Percentiles rank a stretch among this genome's conserved stretches.
phyloP scores from a whole-genome alignment of 1,140 invertebrate genomes.

The Trichomalopsis sarcophagae region DNA sequence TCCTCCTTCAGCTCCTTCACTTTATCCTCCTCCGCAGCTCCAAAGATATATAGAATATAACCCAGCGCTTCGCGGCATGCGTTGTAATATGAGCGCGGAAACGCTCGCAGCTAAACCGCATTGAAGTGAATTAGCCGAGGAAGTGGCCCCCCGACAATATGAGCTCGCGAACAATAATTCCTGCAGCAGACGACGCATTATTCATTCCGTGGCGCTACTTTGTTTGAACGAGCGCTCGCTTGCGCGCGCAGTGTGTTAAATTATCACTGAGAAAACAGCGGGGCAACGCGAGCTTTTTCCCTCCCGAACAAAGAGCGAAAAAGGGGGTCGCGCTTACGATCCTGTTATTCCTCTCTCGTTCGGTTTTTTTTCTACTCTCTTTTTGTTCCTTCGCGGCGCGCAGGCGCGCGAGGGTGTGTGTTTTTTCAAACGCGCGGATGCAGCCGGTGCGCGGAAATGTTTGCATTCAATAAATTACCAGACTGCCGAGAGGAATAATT shows the following conservation, averaged over 20 bases:
- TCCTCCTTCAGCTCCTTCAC: constrained; percentile 1
- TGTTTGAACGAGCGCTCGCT: background rate
- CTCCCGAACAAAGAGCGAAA: constrained; percentile 7
- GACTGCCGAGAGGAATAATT: background rate
- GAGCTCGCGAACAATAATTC: constrained; percentile 22
- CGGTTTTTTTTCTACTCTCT: background rate
- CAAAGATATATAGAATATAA: background rate
- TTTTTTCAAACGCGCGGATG: background rate
- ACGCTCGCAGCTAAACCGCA: background rate
- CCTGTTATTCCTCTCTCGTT: background rate
- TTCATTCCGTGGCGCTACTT: constrained; percentile 12
- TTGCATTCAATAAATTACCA: constrained; percentile 3
- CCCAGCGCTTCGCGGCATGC: background rate
- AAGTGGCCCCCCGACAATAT: constrained; percentile 3
- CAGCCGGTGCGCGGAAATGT: background rate
- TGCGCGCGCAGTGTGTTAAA: constrained; percentile 54
- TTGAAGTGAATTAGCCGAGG: constrained; percentile 17
- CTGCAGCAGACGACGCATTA: constrained; percentile 10
- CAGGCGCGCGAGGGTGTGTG: too few relatives aligned
- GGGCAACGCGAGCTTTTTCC: constrained; percentile 21
- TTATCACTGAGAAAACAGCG: constrained; percentile 62
- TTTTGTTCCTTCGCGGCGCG: background rate
- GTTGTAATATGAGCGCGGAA: background rate
- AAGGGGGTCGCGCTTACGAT: background rate
- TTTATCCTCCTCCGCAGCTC: background rate